Evolutionary conservation across 2,113 vertebrate genomes (phyloP), one percentile per base, ranked within the genome.

Genomic region (Scopus umbretta): DNA sequence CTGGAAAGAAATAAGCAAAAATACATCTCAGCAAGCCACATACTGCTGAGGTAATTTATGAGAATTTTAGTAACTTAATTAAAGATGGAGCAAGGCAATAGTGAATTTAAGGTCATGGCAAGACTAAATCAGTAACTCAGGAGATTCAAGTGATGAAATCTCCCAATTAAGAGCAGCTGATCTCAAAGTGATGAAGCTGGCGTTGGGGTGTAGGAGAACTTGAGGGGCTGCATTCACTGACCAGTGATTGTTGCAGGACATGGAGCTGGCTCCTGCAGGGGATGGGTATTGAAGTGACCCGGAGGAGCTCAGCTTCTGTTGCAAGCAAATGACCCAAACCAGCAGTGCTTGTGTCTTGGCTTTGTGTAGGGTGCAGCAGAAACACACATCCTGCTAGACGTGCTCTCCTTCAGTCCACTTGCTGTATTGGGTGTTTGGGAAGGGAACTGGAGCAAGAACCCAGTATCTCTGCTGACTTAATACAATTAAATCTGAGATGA

Each of bases 321-420:
- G 22, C 22, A 25, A 67, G 30, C 43, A 22, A 50, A 52, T 63
- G 23, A 7, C 16, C 19, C n/a, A 13, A 53, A 25, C 34, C 53
- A 50, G 47, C 70, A 56, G 59, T 6, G 17, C 36, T 30, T 0
- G 0, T 25, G 29, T 45, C 71, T 30, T 47, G 52, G 59, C 55
- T 47, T 42, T 59, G 36, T 15, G n/a, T 29, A 23, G 26, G 61
- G 53, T 16, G 34, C 49, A 47, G 38, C n/a, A 30, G 82, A 59
- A 59, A 62, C 38, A 14, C 0, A 2, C 14, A 34, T 63, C 55
- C 66, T 1, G 1, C 53, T 52, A 65, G 1, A 2, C 1, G 0
- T 5, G 6, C 25, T 49, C 32, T 75, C 65, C 10, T 3, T 23
- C 3, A 1, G 1, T 65, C 17, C 4, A 2, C 40, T 11, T 90